These are phyloP conservation scores for Xenus cinereus DNA, from an alignment of 2,113 vertebrate genomes.

Conservation along the genomic window DNA sequence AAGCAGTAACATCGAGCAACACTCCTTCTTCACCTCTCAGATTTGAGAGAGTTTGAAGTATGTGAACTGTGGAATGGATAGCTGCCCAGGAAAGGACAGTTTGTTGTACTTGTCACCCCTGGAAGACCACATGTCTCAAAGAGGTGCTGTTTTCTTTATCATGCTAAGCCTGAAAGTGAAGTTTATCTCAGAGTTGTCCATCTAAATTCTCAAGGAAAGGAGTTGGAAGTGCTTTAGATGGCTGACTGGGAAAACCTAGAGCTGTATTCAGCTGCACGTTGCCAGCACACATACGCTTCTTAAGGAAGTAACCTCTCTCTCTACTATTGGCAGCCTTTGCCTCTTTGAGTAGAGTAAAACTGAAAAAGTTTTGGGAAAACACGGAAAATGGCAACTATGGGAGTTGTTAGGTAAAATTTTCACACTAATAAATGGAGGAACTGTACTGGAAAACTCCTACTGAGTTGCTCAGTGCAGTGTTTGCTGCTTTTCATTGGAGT, in stretches of 20 bases:
- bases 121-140: rapidly evolving
- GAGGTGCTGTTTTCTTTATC: not conserved
- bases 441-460: not conserved
- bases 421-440: not conserved
- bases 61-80: not conserved
- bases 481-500: not conserved
- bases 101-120: not conserved
- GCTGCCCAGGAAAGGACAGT: not conserved
- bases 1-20: not conserved
- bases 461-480: not conserved
- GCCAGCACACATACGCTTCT: rapidly evolving
- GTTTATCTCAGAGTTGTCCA: not conserved
- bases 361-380: not conserved
- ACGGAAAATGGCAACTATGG: not conserved
- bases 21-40: not conserved
- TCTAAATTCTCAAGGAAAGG: not conserved
- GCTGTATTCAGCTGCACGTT: not conserved
- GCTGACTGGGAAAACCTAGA: not conserved
- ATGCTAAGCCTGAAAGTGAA: not conserved
- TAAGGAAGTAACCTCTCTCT: not conserved
- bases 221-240: not conserved
- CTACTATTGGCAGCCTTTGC: not conserved
- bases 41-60: not conserved
- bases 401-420: not conserved
- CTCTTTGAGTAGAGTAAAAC: not conserved